Conservation (phyloP, 1,140 invertebrate species). For the Cyrtorhinus lividipennis region DNA sequence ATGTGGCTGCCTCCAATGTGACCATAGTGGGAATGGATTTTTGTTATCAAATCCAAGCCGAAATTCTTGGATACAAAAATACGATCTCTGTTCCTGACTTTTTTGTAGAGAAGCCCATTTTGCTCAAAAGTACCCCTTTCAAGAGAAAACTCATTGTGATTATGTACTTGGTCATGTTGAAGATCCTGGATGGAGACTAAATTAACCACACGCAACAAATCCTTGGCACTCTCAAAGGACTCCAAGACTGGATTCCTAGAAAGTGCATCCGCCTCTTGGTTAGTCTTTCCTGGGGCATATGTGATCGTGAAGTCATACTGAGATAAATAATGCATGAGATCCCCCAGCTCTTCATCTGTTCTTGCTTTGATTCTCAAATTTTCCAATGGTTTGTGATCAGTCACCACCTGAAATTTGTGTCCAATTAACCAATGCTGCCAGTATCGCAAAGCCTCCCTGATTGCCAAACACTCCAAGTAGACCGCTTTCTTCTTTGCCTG, state of each 20-base stretch:
- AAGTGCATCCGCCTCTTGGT: slow-evolving; percentile 24
- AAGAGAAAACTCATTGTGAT: not conserved
- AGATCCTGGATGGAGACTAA: slow-evolving; percentile 13
- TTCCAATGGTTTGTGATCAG: slow-evolving; percentile 31
- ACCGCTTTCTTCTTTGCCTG: slow-evolving; percentile 29
- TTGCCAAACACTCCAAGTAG: slow-evolving; percentile 30
- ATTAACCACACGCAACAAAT: slow-evolving; percentile 23
- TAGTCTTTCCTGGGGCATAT: slow-evolving; percentile 23
- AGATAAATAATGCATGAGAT: slow-evolving; percentile 29
- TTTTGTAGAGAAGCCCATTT: slow-evolving; percentile 7
- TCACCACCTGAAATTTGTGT: slow-evolving; percentile 28
- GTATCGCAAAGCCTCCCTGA: slow-evolving; percentile 29
- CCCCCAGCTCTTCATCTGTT: slow-evolving; percentile 28
- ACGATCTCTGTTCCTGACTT: slow-evolving; percentile 24
- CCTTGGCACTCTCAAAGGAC: slow-evolving; percentile 18
- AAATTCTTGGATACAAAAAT: slow-evolving; percentile 22
- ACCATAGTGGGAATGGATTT: slow-evolving; percentile 21
- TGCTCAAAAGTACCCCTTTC: slow-evolving; percentile 1
- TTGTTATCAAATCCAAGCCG: slow-evolving; percentile 23
- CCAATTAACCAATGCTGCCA: slow-evolving; percentile 31
- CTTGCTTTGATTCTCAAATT: slow-evolving; percentile 30
- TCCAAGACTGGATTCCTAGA: slow-evolving; percentile 24
- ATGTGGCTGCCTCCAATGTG: slow-evolving; percentile 25
- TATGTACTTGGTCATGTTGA: not conserved
- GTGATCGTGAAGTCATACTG: slow-evolving; percentile 27